Evolutionary conservation across 2,888 invertebrate species (phyloP), one percentile per base, ranked within the genome.

Genomic region (Drosophila crucigera): DNA sequence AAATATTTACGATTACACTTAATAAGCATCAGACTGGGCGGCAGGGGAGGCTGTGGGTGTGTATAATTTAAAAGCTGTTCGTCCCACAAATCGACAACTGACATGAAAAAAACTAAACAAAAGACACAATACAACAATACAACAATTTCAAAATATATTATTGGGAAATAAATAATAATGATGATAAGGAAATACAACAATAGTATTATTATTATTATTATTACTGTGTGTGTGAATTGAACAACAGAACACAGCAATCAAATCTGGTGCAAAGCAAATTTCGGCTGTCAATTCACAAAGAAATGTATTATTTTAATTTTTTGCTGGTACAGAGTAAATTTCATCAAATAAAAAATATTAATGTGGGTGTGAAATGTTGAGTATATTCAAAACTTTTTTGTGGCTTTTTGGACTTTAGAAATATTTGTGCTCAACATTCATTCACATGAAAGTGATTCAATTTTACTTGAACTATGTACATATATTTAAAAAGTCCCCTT

Each of bases 1-100:
- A 76, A 73, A 80, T 82, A 80, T 73, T 83, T 82, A 77, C 68
- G 74, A 79, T 81, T 76, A 65, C 65, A 70, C 50, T 69, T 71
- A 66, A 61, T 59, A 56, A 71, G 68, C 19, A 55, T 25, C 28
- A 25, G 25, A 47, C 35, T 14, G 25, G 35, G 41, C 33, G 37
- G 14, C 43, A 47, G 19, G 37, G 28, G 25, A 47, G 47, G 47
- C 16, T 16, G 22, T 31, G 41, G 22, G 41, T 25, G 61, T 19
- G 58, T 28, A 31, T n/a, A 63, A 60, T 69, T 69, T 66, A 60
- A 56, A 68, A 70, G 66, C 59, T 62, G 52, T 19, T 67, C 10
- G 22, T 64, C 66, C 54, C 63, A 70, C 28, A 67, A 72, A 68
- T 50, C 50, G 71, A 64, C 54, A 71, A 62, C 30, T 63, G 74